These are phyloP conservation scores for Plebejus argus DNA, from an alignment of 2,888 invertebrate genomes.

Conservation along the genomic window DNA sequence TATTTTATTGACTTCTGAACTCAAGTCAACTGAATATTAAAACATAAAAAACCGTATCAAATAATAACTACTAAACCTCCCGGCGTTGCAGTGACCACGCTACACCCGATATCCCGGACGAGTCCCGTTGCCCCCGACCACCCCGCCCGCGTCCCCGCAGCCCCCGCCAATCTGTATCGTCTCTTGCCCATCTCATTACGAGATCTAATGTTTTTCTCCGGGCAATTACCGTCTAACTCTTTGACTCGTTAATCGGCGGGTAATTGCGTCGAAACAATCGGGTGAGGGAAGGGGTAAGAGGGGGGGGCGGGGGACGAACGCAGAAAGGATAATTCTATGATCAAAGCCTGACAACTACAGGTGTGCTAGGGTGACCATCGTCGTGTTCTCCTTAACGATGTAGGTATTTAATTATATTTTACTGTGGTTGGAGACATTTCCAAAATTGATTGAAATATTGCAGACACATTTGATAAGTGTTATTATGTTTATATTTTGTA, in stretches of 20 bases:
- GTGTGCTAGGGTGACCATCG: slow-evolving; percentile 47
- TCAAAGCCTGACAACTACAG: slow-evolving; percentile 62
- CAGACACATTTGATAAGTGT: too few species aligned
- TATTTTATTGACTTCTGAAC: neutral
- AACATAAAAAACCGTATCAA: neutral
- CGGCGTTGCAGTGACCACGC: neutral
- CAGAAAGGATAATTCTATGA: slow-evolving; percentile 58
- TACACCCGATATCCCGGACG: neutral
- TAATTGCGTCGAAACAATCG: slow-evolving; percentile 45
- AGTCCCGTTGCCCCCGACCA: neutral
- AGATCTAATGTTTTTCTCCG: slow-evolving; percentile 41
- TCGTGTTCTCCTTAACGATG: neutral
- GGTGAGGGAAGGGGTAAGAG: slow-evolving; percentile 34
- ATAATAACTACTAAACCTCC: neutral
- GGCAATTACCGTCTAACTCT: slow-evolving; percentile 43
- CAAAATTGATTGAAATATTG: neutral
- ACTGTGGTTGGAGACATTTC: neutral
- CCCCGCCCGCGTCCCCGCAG: neutral
- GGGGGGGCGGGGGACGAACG: slow-evolving; percentile 37
- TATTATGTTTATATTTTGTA: too few species aligned
- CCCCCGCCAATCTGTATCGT: slow-evolving; percentile 1
- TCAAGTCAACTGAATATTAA: neutral
- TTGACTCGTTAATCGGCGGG: slow-evolving; percentile 43
- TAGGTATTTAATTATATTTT: neutral
- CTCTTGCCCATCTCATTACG: slow-evolving; percentile 35